Evolutionary conservation across 2,888 invertebrate genomes (phyloP), one percentile per base, ranked within the genome.

Genomic region (Drosophila paramelanica): DNA sequence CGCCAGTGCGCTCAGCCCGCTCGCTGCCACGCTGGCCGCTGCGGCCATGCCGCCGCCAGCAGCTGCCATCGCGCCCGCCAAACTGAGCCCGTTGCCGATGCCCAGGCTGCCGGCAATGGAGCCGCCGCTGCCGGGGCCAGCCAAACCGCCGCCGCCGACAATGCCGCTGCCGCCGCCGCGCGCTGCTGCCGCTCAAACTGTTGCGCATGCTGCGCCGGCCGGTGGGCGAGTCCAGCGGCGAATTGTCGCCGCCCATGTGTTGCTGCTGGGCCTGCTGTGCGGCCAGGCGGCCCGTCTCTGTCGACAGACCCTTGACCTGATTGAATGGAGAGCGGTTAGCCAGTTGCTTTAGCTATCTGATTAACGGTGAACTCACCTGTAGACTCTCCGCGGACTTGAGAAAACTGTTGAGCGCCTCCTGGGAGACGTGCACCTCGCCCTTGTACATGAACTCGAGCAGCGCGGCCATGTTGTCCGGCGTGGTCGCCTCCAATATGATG

Each of bases 391-490:
- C 97, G 81, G 97, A 97, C 93, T 97, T 97, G 77, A 97, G 95
- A 92, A 97, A 97, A 93, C 97, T 97, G 91, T 96, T 96, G 84
- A 97, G 95, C 79, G 97, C 96, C 93, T 97, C 97, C 93, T 97
- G 97, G 88, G 97, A 97, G 90, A 97, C 97, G 92, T 97, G 97
- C 85, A 97, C 97, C 93, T 97, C 97, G 67, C 97, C 97, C 92
- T 97, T 97, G 94, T 97, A 97, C 97, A 97, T 97, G 93, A 97
- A 97, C 93, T 97, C 97, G 79, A 97, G 94, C 79, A 97, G 94
- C 47, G 97, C 97, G 78, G 97, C 96, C 97, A 97, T 97, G 93
- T 97, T 97, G 91, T 96, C 95, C 67, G 97, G 97, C 81, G 96
- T 95, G 83, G 97, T 97, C 78, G 97, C 97, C 93, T 97, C 97